These are phyloP conservation scores for Nematopogon swammerdamellus DNA, from an alignment of 2,888 invertebrate species.

Conservation along the genomic window DNA sequence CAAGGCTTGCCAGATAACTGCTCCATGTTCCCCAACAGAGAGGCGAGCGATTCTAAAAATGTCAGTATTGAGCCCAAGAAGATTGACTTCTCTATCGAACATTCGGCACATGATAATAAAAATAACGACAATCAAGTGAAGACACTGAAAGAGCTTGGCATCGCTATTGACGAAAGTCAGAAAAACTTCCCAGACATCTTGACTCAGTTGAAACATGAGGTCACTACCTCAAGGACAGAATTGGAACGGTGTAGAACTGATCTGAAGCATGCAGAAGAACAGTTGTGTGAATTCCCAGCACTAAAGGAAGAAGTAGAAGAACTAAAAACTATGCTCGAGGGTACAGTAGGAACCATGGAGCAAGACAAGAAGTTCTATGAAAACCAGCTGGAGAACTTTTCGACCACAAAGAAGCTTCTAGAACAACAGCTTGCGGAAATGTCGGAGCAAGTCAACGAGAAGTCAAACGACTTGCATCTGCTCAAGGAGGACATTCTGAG, in stretches of 20 bases:
- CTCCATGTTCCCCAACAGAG: constrained; percentile 48
- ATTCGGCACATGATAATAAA: constrained; percentile 27
- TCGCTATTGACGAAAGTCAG: constrained; percentile 39
- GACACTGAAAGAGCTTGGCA: constrained; percentile 52
- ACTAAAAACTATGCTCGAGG: constrained; percentile 40
- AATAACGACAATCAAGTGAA: constrained; percentile 37
- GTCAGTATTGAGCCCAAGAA: constrained; percentile 42
- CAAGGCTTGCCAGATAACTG: constrained; percentile 41
- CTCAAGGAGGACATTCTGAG: constrained; percentile 55
- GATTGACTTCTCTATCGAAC: constrained; percentile 41
- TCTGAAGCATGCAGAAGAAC: constrained; percentile 51
- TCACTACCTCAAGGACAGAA: constrained; percentile 52
- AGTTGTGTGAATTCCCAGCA: constrained; percentile 48
- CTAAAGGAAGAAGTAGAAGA: constrained; percentile 48
- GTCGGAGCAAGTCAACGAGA: constrained; percentile 51
- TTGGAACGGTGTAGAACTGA: constrained; percentile 53
- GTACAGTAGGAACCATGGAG: constrained; percentile 47
- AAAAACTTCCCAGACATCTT: constrained; percentile 44
- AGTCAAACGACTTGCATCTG: constrained; percentile 47
- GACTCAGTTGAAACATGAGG: constrained; percentile 46
- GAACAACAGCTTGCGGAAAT: constrained; percentile 57
- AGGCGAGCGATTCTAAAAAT: constrained; percentile 33
- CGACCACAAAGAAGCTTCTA: constrained; percentile 48
- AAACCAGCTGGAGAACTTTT: constrained; percentile 49
- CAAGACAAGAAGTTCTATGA: constrained; percentile 56